phyloP scores from a whole-genome alignment of 37 sponge, comb jelly and placozoan genomes.

The Diacarnus erythraeanus region DNA sequence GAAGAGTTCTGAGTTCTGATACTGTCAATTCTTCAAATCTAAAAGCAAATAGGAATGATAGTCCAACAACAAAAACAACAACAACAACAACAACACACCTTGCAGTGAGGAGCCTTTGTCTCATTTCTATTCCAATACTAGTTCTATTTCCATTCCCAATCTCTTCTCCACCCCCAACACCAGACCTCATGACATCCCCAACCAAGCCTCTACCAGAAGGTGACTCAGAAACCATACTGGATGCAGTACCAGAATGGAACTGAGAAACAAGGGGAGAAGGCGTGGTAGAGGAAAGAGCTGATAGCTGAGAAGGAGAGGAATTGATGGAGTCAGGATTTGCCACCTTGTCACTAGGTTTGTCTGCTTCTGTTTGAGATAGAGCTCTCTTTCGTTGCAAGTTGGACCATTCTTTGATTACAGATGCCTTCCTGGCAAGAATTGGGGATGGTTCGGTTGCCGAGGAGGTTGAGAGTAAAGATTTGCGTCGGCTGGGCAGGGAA shows the following conservation, averaged over 20 bases:
- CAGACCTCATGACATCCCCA: no score
- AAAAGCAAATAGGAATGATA: neutral
- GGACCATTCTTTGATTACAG: constrained; percentile 21
- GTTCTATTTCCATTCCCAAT: neutral
- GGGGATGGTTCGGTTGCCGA: neutral
- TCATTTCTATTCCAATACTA: neutral
- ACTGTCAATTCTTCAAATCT: constrained; percentile 20
- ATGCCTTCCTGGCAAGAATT: constrained; percentile 10
- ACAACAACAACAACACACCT: neutral
- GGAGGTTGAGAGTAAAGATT: neutral
- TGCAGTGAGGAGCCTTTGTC: constrained; percentile 3
- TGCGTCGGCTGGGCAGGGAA: neutral
- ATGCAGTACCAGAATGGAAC: no score
- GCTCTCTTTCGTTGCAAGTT: constrained; percentile 16
- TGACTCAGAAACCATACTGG: no score
- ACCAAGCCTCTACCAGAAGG: no score
- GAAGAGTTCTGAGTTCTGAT: neutral
- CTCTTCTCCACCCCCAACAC: neutral
- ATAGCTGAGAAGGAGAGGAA: neutral
- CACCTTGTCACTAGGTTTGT: neutral
- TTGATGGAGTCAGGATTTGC: neutral
- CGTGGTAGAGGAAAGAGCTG: neutral
- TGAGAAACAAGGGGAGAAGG: neutral
- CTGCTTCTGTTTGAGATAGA: constrained; percentile 7
- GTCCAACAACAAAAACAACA: neutral